A percentile compares a stretch with the other conserved stretches of the same genome.
phyloP scores from a whole-genome alignment of 2,797 vertebrate genomes.

The Gorsachius magnificus region DNA sequence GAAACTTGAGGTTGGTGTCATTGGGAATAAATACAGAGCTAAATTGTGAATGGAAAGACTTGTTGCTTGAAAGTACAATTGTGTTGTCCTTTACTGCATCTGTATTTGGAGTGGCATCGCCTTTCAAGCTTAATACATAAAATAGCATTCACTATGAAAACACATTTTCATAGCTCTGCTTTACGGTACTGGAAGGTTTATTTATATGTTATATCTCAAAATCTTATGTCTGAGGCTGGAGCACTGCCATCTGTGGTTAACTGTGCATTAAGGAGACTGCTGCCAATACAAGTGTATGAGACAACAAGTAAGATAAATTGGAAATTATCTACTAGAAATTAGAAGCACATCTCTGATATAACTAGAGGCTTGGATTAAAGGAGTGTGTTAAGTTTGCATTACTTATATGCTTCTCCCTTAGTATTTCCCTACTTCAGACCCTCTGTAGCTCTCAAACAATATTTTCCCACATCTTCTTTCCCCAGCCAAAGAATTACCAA shows the following conservation, averaged over 20 bases:
- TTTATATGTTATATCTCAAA: neutral
- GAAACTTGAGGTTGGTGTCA: neutral
- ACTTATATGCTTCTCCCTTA: neutral
- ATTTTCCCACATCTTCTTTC: neutral
- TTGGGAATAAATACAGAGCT: neutral
- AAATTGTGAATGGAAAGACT: neutral
- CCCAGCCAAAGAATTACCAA: neutral
- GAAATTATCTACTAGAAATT: neutral
- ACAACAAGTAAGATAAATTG: neutral
- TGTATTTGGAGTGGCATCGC: neutral
- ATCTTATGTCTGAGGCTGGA: slow-evolving; percentile 1
- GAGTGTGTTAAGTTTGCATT: neutral
- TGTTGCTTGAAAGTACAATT: neutral
- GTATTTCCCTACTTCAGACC: neutral
- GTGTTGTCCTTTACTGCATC: neutral
- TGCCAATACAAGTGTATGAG: neutral
- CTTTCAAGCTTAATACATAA: slow-evolving; percentile 4
- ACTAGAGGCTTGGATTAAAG: neutral
- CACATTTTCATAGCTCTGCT: slow-evolving; percentile 28
- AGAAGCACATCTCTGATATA: neutral
- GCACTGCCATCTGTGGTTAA: neutral
- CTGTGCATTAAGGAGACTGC: neutral
- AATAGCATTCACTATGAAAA: neutral
- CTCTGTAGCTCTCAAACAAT: neutral
- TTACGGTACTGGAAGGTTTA: neutral